A percentile compares a stretch with the other conserved stretches of the same genome.
phyloP scores from a whole-genome alignment of 1,140 invertebrate genomes.

The Eulimnadia texana region DNA sequence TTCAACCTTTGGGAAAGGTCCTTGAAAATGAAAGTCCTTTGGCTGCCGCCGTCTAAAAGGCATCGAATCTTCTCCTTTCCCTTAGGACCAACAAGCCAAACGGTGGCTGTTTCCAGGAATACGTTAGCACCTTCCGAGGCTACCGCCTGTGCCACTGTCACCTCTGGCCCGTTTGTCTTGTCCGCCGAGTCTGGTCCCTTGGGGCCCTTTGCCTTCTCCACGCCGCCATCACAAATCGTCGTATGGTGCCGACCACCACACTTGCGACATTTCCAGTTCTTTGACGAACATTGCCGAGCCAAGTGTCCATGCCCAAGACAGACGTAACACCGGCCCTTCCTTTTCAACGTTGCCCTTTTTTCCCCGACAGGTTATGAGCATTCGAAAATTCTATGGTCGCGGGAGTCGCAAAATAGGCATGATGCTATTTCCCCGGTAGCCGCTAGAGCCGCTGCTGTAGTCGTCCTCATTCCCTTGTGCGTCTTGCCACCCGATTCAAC shows the following conservation, averaged over 20 bases:
- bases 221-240: neutral
- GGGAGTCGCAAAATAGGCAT: neutral
- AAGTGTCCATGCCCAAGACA: neutral
- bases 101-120: neutral
- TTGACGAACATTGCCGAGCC: neutral
- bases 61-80: slow-evolving; percentile 2
- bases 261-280: neutral
- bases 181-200: neutral
- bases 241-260: neutral
- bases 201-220: neutral
- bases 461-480: neutral
- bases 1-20: neutral
- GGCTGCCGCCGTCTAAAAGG: slow-evolving; percentile 6
- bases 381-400: neutral
- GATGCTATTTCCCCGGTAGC: neutral
- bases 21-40: neutral
- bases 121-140: neutral
- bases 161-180: neutral
- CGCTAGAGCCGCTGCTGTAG: neutral
- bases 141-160: neutral
- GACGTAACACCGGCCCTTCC: neutral
- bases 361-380: neutral
- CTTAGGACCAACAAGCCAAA: neutral
- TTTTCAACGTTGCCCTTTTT: neutral
- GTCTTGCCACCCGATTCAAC: neutral